A percentile compares a stretch with the other conserved stretches of the same genome.
Conservation (phyloP, 2,888 invertebrate genomes). For the Napeogenes sylphis region DNA sequence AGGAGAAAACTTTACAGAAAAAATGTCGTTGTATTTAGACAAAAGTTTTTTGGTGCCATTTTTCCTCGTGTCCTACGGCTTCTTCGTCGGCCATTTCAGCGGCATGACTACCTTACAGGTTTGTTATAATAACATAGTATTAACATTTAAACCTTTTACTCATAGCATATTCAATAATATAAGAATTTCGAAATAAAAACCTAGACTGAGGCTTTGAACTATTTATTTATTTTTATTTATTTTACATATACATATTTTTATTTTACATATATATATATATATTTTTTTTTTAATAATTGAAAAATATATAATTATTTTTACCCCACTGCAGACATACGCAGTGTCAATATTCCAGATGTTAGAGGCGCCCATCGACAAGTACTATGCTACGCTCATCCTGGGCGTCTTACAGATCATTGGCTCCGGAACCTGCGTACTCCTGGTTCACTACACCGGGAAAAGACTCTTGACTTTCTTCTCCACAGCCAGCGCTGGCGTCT, state of each 20-base stretch:
- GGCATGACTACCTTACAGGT: slow-evolving; percentile 85
- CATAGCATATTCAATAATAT: no score
- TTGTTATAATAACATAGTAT: slow-evolving; percentile 2
- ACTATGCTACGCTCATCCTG: slow-evolving; percentile 84
- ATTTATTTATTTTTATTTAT: no score
- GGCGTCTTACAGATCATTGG: slow-evolving; percentile 84
- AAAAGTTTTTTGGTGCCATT: slow-evolving; percentile 84
- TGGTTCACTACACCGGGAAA: slow-evolving; percentile 86
- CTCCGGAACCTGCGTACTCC: slow-evolving; percentile 79
- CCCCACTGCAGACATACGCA: slow-evolving; percentile 79
- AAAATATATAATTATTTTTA: not conserved
- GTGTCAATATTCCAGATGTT: slow-evolving; percentile 85
- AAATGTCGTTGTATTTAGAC: slow-evolving; percentile 65
- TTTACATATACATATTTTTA: no score
- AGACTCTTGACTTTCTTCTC: slow-evolving; percentile 82
- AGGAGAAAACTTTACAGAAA: slow-evolving; percentile 55
- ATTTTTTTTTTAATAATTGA: no score
- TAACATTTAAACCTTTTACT: not conserved
- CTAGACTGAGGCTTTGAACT: no score
- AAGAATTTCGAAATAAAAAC: no score
- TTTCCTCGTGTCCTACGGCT: slow-evolving; percentile 80
- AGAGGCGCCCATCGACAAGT: slow-evolving; percentile 85
- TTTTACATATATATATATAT: no score
- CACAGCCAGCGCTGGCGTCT: slow-evolving; percentile 80
- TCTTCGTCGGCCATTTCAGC: slow-evolving; percentile 86